These are phyloP conservation scores for Onychostoma macrolepis DNA, from an alignment of 2,113 vertebrate species.

Conservation along the genomic window DNA sequence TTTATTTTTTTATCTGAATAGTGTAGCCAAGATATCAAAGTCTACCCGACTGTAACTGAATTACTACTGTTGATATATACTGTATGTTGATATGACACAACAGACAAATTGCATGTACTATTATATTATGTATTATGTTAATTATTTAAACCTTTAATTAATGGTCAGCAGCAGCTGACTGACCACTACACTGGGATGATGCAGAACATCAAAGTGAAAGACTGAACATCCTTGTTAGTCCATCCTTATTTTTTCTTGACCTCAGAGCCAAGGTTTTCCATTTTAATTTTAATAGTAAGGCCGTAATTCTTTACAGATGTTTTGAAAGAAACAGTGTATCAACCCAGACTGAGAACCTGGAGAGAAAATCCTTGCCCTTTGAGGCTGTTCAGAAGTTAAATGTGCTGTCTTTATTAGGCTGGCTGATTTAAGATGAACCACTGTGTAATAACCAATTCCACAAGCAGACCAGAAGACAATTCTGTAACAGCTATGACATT, in stretches of 20 bases:
- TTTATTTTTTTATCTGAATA: not conserved
- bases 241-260: slow-evolving; percentile 45
- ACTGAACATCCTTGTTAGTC: slow-evolving; percentile 41
- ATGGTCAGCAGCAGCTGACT: not conserved
- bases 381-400: slow-evolving; percentile 37
- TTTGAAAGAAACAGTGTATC: slow-evolving; percentile 54
- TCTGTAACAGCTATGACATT: not conserved
- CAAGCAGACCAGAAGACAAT: slow-evolving; percentile 39
- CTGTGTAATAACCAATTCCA: slow-evolving; percentile 29
- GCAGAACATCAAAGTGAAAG: slow-evolving; percentile 48
- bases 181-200: slow-evolving; percentile 21
- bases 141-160: not conserved
- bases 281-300: slow-evolving; percentile 59
- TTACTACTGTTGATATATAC: not conserved
- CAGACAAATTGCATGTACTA: not conserved
- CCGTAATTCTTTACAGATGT: slow-evolving; percentile 62
- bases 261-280: slow-evolving; percentile 57
- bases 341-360: slow-evolving; percentile 41
- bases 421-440: slow-evolving; percentile 22
- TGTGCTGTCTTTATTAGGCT: slow-evolving; percentile 11
- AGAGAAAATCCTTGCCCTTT: slow-evolving; percentile 37
- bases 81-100: no score
- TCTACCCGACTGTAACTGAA: not conserved
- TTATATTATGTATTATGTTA: not conserved
- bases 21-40: not conserved